These are phyloP conservation scores for Lutjanus campechanus DNA, from an alignment of 2,797 vertebrate genomes.

Conservation along the genomic window DNA sequence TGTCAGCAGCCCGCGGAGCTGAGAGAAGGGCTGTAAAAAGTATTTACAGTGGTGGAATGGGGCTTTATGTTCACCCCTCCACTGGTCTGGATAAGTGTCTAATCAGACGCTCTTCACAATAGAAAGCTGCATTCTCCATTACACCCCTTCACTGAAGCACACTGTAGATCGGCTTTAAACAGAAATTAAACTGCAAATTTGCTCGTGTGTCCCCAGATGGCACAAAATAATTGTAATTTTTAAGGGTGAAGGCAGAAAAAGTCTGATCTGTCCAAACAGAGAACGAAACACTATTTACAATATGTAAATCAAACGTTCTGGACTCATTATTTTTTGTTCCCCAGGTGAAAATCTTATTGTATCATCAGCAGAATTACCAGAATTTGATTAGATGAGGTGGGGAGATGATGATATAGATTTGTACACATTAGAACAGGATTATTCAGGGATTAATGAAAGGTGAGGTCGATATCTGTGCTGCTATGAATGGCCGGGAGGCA, in stretches of 20 bases:
- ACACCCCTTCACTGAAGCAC: constrained; percentile 40
- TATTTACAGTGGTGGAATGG: constrained; percentile 38
- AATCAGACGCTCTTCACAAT: constrained; percentile 25
- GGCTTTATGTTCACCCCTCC: constrained; percentile 46
- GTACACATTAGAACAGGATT: constrained; percentile 16
- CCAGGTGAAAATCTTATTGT: not conserved
- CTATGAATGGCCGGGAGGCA: not conserved
- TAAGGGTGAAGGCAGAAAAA: not conserved
- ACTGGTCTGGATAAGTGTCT: constrained; percentile 58
- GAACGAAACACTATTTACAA: not conserved
- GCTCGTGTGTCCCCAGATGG: constrained; percentile 3
- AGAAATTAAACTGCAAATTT: constrained; percentile 37
- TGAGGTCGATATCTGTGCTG: not conserved
- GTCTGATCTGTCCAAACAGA: not conserved
- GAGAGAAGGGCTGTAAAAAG: constrained; percentile 26
- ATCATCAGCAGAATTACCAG: not conserved
- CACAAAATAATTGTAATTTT: not conserved
- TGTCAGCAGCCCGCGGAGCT: constrained; percentile 1
- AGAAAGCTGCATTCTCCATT: constrained; percentile 39
- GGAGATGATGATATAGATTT: constrained; percentile 3
- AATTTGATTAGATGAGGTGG: not conserved
- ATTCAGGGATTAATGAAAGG: constrained; percentile 15
- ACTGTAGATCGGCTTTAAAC: constrained; percentile 34
- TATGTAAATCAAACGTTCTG: not conserved
- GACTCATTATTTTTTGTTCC: not conserved